phyloP scores from a whole-genome alignment of 2,797 vertebrate species.

The Tarsius wallacei region DNA sequence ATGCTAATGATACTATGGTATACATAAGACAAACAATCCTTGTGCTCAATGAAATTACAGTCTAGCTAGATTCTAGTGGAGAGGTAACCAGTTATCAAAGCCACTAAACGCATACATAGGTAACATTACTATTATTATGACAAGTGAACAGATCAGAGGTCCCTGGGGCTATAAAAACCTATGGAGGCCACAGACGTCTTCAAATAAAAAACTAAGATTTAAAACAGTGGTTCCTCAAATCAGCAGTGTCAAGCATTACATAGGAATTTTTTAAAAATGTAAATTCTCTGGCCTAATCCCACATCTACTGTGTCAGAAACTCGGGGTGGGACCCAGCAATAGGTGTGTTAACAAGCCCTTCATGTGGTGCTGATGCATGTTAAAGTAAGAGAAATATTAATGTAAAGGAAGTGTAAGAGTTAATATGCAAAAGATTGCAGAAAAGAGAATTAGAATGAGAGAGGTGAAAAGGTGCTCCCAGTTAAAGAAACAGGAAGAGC shows the following conservation, averaged over 20 bases:
- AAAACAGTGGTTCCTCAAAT: neutral
- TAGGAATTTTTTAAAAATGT: neutral
- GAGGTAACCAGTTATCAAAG: neutral
- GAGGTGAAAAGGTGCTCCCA: neutral
- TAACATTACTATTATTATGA: neutral
- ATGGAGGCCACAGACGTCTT: neutral
- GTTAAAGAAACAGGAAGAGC: neutral
- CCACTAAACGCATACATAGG: neutral
- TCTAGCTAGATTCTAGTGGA: neutral
- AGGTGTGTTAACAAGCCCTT: neutral
- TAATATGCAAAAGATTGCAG: neutral
- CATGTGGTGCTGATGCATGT: neutral
- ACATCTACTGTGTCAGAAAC: neutral
- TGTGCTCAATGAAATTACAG: neutral
- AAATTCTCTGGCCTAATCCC: neutral
- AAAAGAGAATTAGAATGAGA: neutral
- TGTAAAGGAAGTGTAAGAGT: neutral
- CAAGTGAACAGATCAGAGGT: neutral
- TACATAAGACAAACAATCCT: neutral
- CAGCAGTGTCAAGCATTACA: neutral
- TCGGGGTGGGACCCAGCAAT: neutral
- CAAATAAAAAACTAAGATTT: neutral
- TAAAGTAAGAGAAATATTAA: neutral
- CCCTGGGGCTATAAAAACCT: neutral
- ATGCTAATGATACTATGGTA: neutral